A percentile compares a stretch with the other conserved stretches of the same genome.
These are phyloP conservation scores for Mungos mungo DNA, from an alignment of 2,113 vertebrate species.

Conservation along the genomic window DNA sequence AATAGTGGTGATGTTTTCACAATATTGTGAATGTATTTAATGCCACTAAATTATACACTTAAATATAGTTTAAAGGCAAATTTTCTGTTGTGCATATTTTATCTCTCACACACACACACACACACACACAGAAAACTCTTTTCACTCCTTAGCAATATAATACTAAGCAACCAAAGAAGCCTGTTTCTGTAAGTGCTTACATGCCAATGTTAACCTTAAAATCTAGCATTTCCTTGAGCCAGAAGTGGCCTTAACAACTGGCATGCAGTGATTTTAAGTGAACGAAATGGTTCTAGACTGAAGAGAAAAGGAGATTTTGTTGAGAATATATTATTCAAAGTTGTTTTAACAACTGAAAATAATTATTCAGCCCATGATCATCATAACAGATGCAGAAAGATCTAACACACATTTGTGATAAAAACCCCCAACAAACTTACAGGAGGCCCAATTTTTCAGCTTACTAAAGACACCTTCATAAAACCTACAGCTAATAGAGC, in stretches of 20 bases:
- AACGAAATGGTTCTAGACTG: neutral
- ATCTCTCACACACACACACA: no score
- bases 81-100: neutral
- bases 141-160: neutral
- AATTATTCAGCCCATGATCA: neutral
- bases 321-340: neutral
- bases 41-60: neutral
- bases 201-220: neutral
- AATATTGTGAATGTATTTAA: neutral
- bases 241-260: neutral
- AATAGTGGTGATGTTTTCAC: neutral
- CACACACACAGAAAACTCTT: neutral
- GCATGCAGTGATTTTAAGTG: neutral
- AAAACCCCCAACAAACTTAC: neutral
- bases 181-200: neutral
- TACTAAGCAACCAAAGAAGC: neutral
- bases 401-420: neutral
- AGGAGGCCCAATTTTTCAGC: neutral
- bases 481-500: neutral
- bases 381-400: neutral
- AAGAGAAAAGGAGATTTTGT: neutral
- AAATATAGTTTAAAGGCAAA: neutral
- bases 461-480: neutral
- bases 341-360: neutral
- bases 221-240: neutral